phyloP scores from a whole-genome alignment of 2,113 vertebrate genomes.

The Xenopus tropicalis region UCB_Xtro_10.0 CM004445.2:101597501-101598000 shows the following conservation, averaged over 20 bases:
- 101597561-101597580: too few relatives aligned
- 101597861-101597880: conserved; percentile 32
- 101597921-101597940: conserved; percentile 46
- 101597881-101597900: conserved; percentile 42
- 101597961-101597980: conserved; percentile 61
- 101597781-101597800: conserved; percentile 15
- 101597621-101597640: too few relatives aligned
- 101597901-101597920: conserved; percentile 43
- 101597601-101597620: too few relatives aligned
- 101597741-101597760: not conserved
- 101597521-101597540: too few relatives aligned
- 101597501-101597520: too few relatives aligned
- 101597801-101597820: conserved; percentile 26
- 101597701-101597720: too few relatives aligned
- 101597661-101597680: too few relatives aligned
- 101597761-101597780: conserved; percentile 17
- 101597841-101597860: conserved; percentile 18
- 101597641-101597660: too few relatives aligned
- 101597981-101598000: conserved; percentile 61
- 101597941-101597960: conserved; percentile 58
- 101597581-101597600: too few relatives aligned
- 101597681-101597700: too few relatives aligned
- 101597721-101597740: too few relatives aligned
- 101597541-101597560: too few relatives aligned
- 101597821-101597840: conserved; percentile 23